Conservation (phyloP, 2,113 vertebrate genomes). For the Chaetops frenatus region DNA sequence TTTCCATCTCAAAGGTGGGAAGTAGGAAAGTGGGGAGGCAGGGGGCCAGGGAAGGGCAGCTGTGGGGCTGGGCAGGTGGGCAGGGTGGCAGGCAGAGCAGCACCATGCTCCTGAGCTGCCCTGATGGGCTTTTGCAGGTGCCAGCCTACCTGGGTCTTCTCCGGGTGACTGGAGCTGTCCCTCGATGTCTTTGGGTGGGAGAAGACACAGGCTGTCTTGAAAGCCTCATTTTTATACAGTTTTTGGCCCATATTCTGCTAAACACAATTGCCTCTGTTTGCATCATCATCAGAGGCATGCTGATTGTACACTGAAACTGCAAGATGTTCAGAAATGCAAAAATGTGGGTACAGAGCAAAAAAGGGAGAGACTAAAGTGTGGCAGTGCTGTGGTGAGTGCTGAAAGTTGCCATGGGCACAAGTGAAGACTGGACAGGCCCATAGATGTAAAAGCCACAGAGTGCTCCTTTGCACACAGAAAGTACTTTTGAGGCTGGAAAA, state of each 20-base stretch:
- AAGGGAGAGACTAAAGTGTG: background rate
- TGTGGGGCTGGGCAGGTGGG: background rate
- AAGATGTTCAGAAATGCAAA: background rate
- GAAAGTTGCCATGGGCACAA: background rate
- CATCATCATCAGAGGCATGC: background rate
- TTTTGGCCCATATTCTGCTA: too few relatives aligned
- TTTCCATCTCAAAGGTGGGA: background rate
- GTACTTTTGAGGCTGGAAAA: background rate
- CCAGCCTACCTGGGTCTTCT: background rate
- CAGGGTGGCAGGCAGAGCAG: background rate
- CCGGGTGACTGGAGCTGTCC: too few relatives aligned
- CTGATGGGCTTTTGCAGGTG: background rate
- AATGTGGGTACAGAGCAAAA: background rate
- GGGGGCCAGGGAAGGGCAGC: background rate
- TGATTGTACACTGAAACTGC: background rate
- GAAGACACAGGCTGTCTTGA: too few relatives aligned
- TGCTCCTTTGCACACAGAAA: background rate
- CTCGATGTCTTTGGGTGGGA: too few relatives aligned
- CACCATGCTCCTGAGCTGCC: background rate
- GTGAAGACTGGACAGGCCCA: background rate
- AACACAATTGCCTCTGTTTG: accelerated
- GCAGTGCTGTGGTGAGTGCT: background rate
- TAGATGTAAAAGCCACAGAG: background rate
- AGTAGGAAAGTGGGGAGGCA: background rate
- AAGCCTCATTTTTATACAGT: too few relatives aligned